Evolutionary conservation across 2,797 vertebrate genomes (phyloP).

Genomic region (Taenioides sp.): DNA sequence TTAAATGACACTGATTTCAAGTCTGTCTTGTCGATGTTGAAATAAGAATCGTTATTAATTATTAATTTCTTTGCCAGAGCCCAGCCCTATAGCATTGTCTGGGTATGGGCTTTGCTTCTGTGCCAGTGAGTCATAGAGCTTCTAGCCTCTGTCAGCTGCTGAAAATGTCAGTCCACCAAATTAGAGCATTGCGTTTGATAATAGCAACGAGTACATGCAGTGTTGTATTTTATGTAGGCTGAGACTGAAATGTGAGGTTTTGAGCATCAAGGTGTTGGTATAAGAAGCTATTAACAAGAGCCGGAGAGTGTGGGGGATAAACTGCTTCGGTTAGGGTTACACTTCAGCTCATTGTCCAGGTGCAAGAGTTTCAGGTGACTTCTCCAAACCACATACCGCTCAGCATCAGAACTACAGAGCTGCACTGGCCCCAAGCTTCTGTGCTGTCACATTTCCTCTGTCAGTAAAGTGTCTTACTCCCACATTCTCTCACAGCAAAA

Average conservation of each 20-base stretch:
- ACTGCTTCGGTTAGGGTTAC: constrained; percentile 79
- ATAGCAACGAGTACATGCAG: constrained; percentile 41
- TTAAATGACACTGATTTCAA: too few species aligned
- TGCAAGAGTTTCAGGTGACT: constrained; percentile 80
- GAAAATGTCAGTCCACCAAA: constrained; percentile 59
- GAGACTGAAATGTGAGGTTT: constrained; percentile 31
- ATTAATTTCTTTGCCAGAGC: not conserved
- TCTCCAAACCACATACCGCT: constrained; percentile 77
- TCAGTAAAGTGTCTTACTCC: constrained; percentile 35
- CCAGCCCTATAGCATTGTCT: not conserved
- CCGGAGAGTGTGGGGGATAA: constrained; percentile 60
- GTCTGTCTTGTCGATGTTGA: not conserved
- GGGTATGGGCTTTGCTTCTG: constrained; percentile 53
- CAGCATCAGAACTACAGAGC: constrained; percentile 73
- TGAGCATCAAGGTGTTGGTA: constrained; percentile 29
- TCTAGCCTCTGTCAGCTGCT: constrained; percentile 56
- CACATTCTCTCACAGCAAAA: constrained; percentile 27
- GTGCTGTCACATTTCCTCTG: constrained; percentile 41
- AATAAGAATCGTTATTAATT: not conserved
- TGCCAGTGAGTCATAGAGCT: constrained; percentile 73
- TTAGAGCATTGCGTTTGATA: constrained; percentile 48
- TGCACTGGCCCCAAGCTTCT: constrained; percentile 70
- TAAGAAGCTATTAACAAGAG: constrained; percentile 62
- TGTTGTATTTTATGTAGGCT: constrained; percentile 27
- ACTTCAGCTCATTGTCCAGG: constrained; percentile 81